Percentiles rank a stretch among this genome's conserved stretches.
These are phyloP conservation scores for Popillia japonica DNA, from an alignment of 1,140 invertebrate genomes.

Conservation along the genomic window DNA sequence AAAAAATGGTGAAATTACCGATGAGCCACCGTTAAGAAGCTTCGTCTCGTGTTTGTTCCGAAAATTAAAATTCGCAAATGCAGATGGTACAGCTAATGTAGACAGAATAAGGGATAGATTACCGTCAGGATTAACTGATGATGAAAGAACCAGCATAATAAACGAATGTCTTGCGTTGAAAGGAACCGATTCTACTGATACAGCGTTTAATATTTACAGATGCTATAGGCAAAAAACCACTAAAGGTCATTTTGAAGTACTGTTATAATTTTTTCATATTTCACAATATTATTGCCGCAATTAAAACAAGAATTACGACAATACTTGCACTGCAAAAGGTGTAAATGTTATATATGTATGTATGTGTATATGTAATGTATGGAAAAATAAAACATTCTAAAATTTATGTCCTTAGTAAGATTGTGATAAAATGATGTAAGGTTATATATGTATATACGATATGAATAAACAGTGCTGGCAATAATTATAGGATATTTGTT, in stretches of 20 bases:
- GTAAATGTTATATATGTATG: too few relatives aligned
- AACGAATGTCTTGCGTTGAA: conserved; percentile 8
- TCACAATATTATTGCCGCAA: too few relatives aligned
- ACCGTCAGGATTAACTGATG: conserved; percentile 51
- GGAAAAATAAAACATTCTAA: too few relatives aligned
- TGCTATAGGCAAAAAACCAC: conserved; percentile 1
- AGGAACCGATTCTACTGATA: not conserved
- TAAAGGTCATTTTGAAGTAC: not conserved
- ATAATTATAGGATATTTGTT: too few relatives aligned
- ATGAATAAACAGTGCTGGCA: too few relatives aligned
- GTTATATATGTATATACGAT: too few relatives aligned
- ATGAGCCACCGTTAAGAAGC: conserved; percentile 53
- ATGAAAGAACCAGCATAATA: conserved; percentile 35
- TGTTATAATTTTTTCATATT: not conserved
- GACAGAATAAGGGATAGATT: conserved; percentile 55
- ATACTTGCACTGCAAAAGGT: too few relatives aligned
- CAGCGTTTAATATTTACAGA: not conserved
- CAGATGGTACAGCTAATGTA: conserved; percentile 52
- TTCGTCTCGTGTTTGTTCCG: conserved; percentile 57
- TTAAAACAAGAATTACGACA: too few relatives aligned
- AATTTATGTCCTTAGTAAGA: too few relatives aligned
- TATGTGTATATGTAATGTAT: too few relatives aligned
- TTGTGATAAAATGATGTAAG: too few relatives aligned
- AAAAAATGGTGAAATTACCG: conserved; percentile 52
- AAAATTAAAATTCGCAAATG: conserved; percentile 53